Percentiles rank a stretch among this genome's conserved stretches.
Evolutionary conservation across 2,797 vertebrate genomes (phyloP).

Genomic region (Apogon talboti): DNA sequence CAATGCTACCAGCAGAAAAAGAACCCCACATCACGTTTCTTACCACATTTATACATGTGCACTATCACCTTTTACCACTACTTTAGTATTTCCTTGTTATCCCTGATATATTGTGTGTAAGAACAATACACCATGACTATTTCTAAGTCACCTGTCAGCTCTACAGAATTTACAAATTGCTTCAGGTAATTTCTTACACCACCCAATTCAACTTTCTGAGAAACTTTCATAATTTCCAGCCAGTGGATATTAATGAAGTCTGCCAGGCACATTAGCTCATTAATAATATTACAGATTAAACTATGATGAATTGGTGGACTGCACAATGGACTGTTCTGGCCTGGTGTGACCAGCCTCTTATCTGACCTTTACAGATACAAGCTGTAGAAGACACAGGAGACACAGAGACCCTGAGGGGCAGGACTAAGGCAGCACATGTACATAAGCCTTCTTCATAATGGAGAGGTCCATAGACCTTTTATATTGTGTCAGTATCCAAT

Average conservation of each 20-base stretch:
- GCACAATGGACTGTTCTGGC: conserved; percentile 69
- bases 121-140: background rate
- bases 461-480: conserved; percentile 51
- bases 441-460: conserved; percentile 45
- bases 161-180: conserved; percentile 40
- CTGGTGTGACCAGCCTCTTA: conserved; percentile 73
- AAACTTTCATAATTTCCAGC: conserved; percentile 58
- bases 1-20: conserved; percentile 20
- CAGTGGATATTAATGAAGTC: conserved; percentile 71
- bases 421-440: conserved; percentile 56
- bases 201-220: conserved; percentile 51
- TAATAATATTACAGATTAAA: conserved; percentile 75
- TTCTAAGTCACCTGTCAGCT: conserved; percentile 37
- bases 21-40: background rate
- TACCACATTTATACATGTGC: too few relatives aligned
- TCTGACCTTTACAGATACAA: conserved; percentile 77
- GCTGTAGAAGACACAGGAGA: conserved; percentile 62
- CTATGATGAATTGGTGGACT: conserved; percentile 67
- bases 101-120: too few relatives aligned
- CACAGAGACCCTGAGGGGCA: conserved; percentile 53
- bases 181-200: conserved; percentile 49
- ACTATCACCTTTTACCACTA: too few relatives aligned
- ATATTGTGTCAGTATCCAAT: conserved; percentile 55
- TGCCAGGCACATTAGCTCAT: conserved; percentile 69
- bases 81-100: too few relatives aligned